A percentile compares a stretch with the other conserved stretches of the same genome.
phyloP scores from a whole-genome alignment of 2,888 invertebrate species.

The Caenorhabditis zanzibari region DNA sequence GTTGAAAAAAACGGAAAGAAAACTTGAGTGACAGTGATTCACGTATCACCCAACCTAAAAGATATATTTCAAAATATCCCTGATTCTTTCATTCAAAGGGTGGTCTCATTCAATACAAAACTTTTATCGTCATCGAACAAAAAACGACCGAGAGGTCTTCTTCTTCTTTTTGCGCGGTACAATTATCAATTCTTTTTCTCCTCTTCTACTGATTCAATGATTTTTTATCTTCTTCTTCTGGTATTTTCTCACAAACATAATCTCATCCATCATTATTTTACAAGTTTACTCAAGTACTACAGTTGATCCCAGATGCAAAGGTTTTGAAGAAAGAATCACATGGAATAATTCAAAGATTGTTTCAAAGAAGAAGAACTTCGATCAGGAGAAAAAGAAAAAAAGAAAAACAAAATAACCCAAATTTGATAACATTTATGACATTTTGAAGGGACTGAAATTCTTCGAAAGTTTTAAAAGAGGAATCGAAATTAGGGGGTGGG shows the following conservation, averaged over 20 bases:
- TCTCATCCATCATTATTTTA: conserved; percentile 31
- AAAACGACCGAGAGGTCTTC: conserved; percentile 22
- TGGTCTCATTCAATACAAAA: conserved; percentile 17
- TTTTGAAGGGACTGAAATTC: conserved; percentile 11
- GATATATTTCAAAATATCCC: conserved; percentile 31
- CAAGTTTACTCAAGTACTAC: conserved; percentile 27
- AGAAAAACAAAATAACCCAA: neutral
- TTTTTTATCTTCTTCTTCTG: conserved; percentile 1
- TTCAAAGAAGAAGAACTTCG: neutral
- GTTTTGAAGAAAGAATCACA: conserved; percentile 37
- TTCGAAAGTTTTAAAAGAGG: conserved; percentile 10
- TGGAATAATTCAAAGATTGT: conserved; percentile 18
- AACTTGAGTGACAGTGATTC: conserved; percentile 25
- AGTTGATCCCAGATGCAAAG: conserved; percentile 44
- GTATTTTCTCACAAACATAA: neutral
- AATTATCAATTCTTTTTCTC: conserved; percentile 22
- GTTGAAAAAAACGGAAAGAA: neutral
- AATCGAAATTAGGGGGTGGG: neutral
- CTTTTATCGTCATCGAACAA: conserved; percentile 26
- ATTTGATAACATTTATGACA: conserved; percentile 36
- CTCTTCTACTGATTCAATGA: conserved; percentile 40
- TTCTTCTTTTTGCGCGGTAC: conserved; percentile 44
- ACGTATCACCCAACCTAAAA: conserved; percentile 1
- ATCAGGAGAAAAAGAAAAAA: neutral
- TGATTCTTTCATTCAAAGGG: conserved; percentile 18